A percentile compares a stretch with the other conserved stretches of the same genome.
Evolutionary conservation across 2,113 vertebrate species (phyloP).

Genomic region (Nothoprocta pentlandii): DNA sequence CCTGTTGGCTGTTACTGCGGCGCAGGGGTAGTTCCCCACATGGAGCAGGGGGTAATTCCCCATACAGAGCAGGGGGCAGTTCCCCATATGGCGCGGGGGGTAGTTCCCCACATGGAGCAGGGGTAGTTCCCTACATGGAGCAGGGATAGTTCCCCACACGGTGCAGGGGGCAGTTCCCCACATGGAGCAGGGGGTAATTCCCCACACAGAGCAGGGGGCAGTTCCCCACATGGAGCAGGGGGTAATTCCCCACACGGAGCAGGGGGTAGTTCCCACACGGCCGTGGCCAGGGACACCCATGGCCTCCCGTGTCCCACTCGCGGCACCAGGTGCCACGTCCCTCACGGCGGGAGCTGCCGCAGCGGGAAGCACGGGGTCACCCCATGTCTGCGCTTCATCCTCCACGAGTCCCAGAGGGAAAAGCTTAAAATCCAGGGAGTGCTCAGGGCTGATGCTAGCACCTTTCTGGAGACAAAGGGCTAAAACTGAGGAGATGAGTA

Average conservation of each 20-base stretch:
- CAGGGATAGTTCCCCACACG: too few species aligned
- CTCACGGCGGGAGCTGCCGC: neutral
- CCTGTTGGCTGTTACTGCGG: neutral
- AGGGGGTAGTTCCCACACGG: neutral
- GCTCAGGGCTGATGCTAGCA: neutral
- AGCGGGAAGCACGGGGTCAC: too few species aligned
- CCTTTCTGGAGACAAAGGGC: neutral
- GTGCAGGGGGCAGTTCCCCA: too few species aligned
- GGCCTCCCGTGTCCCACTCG: neutral
- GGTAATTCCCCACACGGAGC: neutral
- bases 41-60: neutral
- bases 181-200: too few species aligned
- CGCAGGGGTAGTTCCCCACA: neutral
- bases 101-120: neutral
- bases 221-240: too few species aligned
- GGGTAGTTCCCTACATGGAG: too few species aligned
- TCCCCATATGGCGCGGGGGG: neutral
- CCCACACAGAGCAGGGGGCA: neutral
- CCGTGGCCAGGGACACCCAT: neutral
- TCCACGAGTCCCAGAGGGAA: neutral
- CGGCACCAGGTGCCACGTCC: neutral
- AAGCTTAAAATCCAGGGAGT: constrained; percentile 5
- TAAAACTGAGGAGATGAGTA: neutral
- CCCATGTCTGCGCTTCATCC: neutral
- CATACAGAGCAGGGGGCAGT: neutral